Conservation (phyloP, 2,888 invertebrate species). For the Temnothorax unifasciatus region DNA sequence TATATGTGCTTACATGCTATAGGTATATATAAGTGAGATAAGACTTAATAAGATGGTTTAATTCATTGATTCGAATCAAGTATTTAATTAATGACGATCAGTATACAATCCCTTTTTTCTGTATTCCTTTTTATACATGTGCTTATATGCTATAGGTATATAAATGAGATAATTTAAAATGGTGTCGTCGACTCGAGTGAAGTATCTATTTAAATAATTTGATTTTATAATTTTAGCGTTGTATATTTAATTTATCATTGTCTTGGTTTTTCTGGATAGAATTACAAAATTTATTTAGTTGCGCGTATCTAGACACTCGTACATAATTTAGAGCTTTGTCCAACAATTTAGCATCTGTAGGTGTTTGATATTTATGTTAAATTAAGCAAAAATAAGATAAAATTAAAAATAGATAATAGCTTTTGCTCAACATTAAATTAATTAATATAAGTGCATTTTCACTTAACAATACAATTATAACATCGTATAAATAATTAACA, state of each 20-base stretch:
- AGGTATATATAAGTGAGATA: background rate
- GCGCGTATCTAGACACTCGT: background rate
- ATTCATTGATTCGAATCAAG: background rate
- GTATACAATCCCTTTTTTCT: background rate
- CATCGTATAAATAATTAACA: too few species aligned
- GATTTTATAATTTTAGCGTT: background rate
- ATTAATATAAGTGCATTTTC: too few species aligned
- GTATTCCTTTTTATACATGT: background rate
- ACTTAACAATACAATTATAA: too few species aligned
- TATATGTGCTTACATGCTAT: background rate
- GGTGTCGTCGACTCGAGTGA: background rate
- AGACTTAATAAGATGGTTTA: background rate
- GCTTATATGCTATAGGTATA: background rate
- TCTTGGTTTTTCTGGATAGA: background rate
- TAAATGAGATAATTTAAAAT: background rate
- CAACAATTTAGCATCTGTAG: too few species aligned
- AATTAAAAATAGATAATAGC: too few species aligned
- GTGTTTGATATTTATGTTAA: too few species aligned
- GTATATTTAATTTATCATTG: background rate
- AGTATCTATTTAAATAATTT: background rate
- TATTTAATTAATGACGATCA: background rate
- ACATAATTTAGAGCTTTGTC: background rate
- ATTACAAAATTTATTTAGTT: background rate
- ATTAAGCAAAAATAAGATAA: too few species aligned
- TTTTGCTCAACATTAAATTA: too few species aligned